phyloP scores from a whole-genome alignment of 2,113 vertebrate genomes.

The Caracal caracal region DNA sequence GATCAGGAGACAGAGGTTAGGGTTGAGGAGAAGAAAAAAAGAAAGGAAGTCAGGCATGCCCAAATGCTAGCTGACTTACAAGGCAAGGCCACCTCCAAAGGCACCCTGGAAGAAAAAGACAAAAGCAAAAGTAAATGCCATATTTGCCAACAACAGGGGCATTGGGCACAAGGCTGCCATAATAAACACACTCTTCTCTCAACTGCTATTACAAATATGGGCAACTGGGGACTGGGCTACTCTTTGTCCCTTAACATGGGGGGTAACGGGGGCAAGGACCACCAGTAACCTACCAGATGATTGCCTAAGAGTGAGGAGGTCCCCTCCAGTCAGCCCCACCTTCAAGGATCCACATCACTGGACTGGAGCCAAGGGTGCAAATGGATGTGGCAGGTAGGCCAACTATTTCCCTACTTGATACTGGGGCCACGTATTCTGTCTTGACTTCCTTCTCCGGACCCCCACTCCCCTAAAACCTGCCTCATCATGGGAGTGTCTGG shows the following conservation, averaged over 20 bases:
- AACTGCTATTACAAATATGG: not conserved
- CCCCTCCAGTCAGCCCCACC: not conserved
- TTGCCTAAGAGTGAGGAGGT: not conserved
- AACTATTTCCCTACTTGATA: not conserved
- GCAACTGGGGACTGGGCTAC: not conserved
- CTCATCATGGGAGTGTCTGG: not conserved
- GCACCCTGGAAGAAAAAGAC: too few species aligned
- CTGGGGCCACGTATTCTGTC: not conserved
- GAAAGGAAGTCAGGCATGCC: too few species aligned
- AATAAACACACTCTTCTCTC: not conserved
- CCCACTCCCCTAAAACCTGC: not conserved
- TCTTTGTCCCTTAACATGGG: not conserved
- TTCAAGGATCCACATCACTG: not conserved
- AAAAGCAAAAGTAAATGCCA: too few species aligned
- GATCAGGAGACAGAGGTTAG: too few species aligned
- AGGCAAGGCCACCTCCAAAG: too few species aligned
- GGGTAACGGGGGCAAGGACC: too few species aligned
- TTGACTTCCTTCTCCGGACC: not conserved
- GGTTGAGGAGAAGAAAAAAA: too few species aligned
- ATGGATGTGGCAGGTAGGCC: not conserved
- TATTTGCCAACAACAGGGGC: not conserved
- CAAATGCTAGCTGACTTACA: too few species aligned
- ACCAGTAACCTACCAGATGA: not conserved
- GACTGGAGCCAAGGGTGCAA: not conserved
- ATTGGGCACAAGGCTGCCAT: not conserved